phyloP scores from a whole-genome alignment of 2,888 invertebrate species.

The Dasypogon diadema region DNA sequence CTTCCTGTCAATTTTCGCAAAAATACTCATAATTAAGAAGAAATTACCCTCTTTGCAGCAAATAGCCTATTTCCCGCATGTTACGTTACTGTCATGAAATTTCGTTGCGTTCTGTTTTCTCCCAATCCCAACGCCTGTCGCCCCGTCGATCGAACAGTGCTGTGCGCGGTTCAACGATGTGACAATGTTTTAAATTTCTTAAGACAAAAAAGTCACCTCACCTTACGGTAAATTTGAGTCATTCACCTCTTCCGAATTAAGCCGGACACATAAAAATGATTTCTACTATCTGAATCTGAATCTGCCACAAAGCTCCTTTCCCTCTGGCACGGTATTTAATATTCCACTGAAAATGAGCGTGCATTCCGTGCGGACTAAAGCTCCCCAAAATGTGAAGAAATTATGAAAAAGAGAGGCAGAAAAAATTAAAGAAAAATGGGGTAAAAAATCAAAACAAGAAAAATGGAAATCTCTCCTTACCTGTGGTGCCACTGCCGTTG shows the following conservation, averaged over 20 bases:
- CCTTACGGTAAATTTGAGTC: constrained; percentile 40
- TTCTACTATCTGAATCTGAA: too few relatives aligned
- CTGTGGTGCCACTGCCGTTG: constrained; percentile 29
- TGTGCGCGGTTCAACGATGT: neutral
- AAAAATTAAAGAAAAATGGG: neutral
- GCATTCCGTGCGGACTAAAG: neutral
- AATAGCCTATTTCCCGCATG: neutral
- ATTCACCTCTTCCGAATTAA: constrained; percentile 29
- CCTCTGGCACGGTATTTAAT: neutral
- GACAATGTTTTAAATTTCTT: constrained; percentile 29
- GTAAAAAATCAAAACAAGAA: neutral
- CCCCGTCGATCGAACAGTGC: neutral
- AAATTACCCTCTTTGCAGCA: neutral
- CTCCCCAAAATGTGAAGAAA: constrained; percentile 11
- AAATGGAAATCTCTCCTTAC: constrained; percentile 9
- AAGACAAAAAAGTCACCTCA: constrained; percentile 23
- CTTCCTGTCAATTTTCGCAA: neutral
- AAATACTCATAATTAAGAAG: neutral
- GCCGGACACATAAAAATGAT: constrained; percentile 1
- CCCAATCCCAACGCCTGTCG: too few relatives aligned
- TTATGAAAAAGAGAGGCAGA: constrained; percentile 30
- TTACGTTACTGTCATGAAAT: neutral
- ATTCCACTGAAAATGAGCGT: neutral
- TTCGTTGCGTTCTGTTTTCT: neutral
- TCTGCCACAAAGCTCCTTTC: constrained; percentile 28